These are phyloP conservation scores for Venturia canescens DNA, from an alignment of 1,140 invertebrate species.

Conservation along the genomic window DNA sequence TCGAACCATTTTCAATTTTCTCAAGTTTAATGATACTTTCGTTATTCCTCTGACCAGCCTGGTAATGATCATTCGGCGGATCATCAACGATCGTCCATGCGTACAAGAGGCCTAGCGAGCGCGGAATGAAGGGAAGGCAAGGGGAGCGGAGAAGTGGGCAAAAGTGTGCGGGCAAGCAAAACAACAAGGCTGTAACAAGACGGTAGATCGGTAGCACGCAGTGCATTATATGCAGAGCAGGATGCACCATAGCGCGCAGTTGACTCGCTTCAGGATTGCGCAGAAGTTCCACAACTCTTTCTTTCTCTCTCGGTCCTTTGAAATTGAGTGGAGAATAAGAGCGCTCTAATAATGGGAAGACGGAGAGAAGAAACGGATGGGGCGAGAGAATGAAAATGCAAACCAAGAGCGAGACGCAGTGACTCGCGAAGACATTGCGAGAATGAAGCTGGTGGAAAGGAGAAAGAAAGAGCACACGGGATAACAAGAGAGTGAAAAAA, in stretches of 20 bases:
- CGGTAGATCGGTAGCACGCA: slow-evolving; percentile 60
- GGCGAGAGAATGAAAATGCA: slow-evolving; percentile 27
- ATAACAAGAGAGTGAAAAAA: slow-evolving; percentile 56
- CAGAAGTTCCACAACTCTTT: background rate
- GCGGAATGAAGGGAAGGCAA: background rate
- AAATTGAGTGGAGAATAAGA: slow-evolving; percentile 40
- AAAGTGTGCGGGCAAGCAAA: slow-evolving; percentile 40
- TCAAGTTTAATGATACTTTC: background rate
- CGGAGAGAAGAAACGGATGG: background rate
- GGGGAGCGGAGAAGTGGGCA: background rate
- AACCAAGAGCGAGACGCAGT: slow-evolving; percentile 50
- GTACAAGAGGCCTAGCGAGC: background rate
- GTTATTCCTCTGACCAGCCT: slow-evolving; percentile 48
- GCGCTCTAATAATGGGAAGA: slow-evolving; percentile 34
- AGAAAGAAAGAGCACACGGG: slow-evolving; percentile 27
- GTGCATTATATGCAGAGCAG: slow-evolving; percentile 77
- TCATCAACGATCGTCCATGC: slow-evolving; percentile 66
- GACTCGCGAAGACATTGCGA: slow-evolving; percentile 26
- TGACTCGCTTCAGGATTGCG: slow-evolving; percentile 45
- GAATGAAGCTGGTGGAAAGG: slow-evolving; percentile 41
- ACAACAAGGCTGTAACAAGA: slow-evolving; percentile 25
- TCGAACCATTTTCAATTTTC: background rate
- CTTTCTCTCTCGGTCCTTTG: background rate
- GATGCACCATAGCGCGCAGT: slow-evolving; percentile 69
- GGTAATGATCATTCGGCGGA: slow-evolving; percentile 71